Evolutionary conservation across 2,797 vertebrate genomes (phyloP), one percentile per base, ranked within the genome.

Genomic region (Todus mexicanus): DNA sequence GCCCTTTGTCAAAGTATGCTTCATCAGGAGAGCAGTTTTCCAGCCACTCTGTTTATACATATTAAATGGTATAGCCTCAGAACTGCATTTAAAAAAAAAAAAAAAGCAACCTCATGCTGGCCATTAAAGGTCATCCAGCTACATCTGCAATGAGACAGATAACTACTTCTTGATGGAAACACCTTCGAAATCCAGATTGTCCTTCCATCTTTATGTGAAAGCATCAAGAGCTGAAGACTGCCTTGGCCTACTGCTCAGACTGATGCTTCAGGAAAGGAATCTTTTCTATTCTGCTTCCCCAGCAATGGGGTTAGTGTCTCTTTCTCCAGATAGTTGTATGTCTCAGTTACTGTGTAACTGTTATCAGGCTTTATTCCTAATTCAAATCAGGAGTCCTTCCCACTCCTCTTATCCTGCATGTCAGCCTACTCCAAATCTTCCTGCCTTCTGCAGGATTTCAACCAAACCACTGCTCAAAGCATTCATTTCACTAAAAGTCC

Each of bases 401-500:
- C 60, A 21, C 12, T 78, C 50, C 43, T 31, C 84, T 89, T 63
- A 18, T 93, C 25, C 74, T 48, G 22, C 23, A 12, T 0, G 0
- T 79, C 38, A 76, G 15, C 18, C 50, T 47, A 76, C 26, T 33
- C 33, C 4, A 7, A 73, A 37, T 64, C 25, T 54, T 45, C 70
- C 68, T 92, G 31, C 66, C 27, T 54, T 89, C 42, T 78, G 21
- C 65, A 87, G 60, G 53, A 83, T 91, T 93, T 96, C 82, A 90
- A 81, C 75, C 78, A 89, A 94, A 79, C 81, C 66, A 42, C 65
- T 92, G 75, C 89, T 93, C 78, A 94, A 97, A 97, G 87, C 89
- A 93, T 91, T 96, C 83, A 94, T 96, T 97, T 95, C 87, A 89
- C 83, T 97, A 94, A 93, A 96, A 96, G 87, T 79, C 25, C 17